Evolutionary conservation across 2,888 invertebrate genomes (phyloP).

Genomic region (Abscondita cerata): DNA sequence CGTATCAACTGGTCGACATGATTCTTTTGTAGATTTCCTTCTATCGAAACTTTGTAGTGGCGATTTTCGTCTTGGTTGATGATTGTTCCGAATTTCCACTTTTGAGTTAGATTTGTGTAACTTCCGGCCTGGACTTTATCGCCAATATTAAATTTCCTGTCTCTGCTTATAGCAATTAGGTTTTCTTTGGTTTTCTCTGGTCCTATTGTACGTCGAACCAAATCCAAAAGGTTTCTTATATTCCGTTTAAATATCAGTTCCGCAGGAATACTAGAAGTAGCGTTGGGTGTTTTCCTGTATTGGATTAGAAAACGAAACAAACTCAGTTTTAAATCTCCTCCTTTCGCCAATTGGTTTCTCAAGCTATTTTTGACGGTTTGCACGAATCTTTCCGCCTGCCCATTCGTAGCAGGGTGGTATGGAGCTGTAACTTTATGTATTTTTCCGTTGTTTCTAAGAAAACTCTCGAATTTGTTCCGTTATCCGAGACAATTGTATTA

Average conservation of each 20-base stretch:
- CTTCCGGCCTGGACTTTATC: no score
- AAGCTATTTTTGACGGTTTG: slow-evolving; percentile 33
- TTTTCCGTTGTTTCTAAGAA: slow-evolving; percentile 33
- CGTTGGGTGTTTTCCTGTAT: slow-evolving; percentile 25
- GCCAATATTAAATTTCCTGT: no score
- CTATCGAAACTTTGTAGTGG: no score
- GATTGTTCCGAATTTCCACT: no score
- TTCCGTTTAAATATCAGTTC: slow-evolving; percentile 25
- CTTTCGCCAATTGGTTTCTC: slow-evolving; percentile 10
- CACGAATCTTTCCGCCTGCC: slow-evolving; percentile 37
- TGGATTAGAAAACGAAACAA: slow-evolving; percentile 28
- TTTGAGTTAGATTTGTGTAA: no score
- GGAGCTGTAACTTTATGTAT: slow-evolving; percentile 35
- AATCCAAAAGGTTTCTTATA: slow-evolving; percentile 20
- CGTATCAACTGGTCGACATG: no score
- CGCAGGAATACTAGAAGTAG: slow-evolving; percentile 26
- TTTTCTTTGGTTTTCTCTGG: no score
- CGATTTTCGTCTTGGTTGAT: no score
- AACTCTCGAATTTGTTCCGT: slow-evolving; percentile 36
- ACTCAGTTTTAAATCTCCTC: slow-evolving; percentile 18
- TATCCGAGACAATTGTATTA: slow-evolving; percentile 36
- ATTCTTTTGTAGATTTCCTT: no score
- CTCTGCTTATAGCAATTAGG: no score
- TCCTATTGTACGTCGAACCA: slow-evolving; percentile 4
- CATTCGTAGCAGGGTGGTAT: slow-evolving; percentile 41